Percentiles rank a stretch among this genome's conserved stretches.
Conservation (phyloP, 2,797 vertebrate species). For the Rhodeus uyekii region DNA sequence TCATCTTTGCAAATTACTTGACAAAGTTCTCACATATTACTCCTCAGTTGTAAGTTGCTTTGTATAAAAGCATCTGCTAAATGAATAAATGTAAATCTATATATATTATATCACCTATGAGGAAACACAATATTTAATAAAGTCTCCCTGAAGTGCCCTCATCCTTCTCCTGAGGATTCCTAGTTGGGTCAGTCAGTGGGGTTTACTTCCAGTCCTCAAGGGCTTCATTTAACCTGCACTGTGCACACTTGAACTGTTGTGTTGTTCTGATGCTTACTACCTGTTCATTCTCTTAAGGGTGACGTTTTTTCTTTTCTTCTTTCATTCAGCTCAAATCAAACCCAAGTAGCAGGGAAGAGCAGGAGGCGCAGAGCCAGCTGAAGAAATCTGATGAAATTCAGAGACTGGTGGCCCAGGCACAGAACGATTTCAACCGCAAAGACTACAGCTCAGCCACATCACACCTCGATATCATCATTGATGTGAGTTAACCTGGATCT, state of each 20-base stretch:
- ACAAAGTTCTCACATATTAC: neutral
- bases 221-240: neutral
- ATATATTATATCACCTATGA: slow-evolving; percentile 5
- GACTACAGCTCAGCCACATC: slow-evolving; percentile 81
- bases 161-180: neutral
- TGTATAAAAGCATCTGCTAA: too few relatives aligned
- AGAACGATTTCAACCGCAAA: slow-evolving; percentile 71
- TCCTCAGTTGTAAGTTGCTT: too few relatives aligned
- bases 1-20: neutral
- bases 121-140: neutral
- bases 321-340: slow-evolving; percentile 86
- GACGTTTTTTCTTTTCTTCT: neutral
- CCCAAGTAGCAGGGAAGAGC: slow-evolving; percentile 85
- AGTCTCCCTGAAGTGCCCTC: neutral
- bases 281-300: neutral
- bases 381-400: slow-evolving; percentile 90
- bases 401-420: slow-evolving; percentile 81
- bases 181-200: neutral
- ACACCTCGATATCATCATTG: slow-evolving; percentile 86
- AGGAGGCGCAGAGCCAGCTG: slow-evolving; percentile 86
- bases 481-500: slow-evolving; percentile 73
- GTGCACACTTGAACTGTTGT: neutral
- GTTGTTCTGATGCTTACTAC: neutral
- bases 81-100: too few relatives aligned
- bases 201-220: neutral